Evolutionary conservation across 2,888 invertebrate species (phyloP), one percentile per base, ranked within the genome.

Genomic region (Amorpha juglandis): DNA sequence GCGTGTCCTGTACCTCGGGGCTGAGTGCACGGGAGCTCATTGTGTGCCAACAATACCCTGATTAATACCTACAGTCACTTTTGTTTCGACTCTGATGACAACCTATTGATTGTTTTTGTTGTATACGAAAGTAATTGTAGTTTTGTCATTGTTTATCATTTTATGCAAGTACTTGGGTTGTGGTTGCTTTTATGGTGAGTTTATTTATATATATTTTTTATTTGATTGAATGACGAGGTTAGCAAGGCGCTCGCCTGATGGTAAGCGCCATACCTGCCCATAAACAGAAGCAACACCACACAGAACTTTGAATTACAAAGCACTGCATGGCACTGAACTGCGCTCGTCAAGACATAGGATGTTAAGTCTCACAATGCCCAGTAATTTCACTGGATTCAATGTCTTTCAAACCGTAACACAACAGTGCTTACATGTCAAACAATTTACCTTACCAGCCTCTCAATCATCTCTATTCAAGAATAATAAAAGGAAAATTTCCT

Each of bases 21-120:
- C 42, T 6, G 12, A 14, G 38, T 1, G 38, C 52, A 42, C 42
- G 16, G 11, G 2, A 8, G 6, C 12, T 42, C 70, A 74, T 78
- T 78, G 79, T 78, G 67, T 63, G 47, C 69, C 67, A 67, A 78
- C 76, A 78, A 78, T 77, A 71, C 75, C 73, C 75, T 75, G 78
- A 78, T 78, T 78, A 78, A 78, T 78, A 64, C 76, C 78, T 27
- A 27, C 78, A 78, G 72, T 58, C 53, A 14, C 52, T 27, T 72
- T 71, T 71, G 74, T 75, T 78, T 69, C 71, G 74, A 72, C 74
- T 27, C 27, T 78, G 71, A 73, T 42, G 58, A 58, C 58, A 58
- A 19, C 16, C 19, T 58, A 58, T 58, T 42, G 58, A 58, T 50
- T 63, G 51, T 27, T 67, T 65, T 66, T 35, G 65, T 69, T 68